These are phyloP conservation scores for Archivesica marissinica DNA, from an alignment of 1,140 invertebrate genomes.

Conservation along the genomic window DNA sequence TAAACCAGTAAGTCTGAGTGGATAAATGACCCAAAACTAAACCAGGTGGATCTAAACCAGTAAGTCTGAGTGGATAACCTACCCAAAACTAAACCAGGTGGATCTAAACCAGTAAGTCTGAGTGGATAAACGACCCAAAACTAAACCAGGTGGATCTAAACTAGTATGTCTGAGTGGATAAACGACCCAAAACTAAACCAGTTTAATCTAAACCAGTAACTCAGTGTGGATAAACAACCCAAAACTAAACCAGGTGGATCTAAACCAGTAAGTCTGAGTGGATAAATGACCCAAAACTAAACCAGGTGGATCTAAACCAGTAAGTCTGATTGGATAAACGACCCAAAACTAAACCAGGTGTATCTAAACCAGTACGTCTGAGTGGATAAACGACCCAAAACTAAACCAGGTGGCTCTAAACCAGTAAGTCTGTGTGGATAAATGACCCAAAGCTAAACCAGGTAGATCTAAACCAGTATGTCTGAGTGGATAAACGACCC, in stretches of 20 bases:
- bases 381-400: neutral
- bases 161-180: neutral
- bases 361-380: conserved; percentile 2
- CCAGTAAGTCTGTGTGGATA: neutral
- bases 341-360: neutral
- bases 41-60: too few species aligned
- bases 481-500: neutral
- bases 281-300: neutral
- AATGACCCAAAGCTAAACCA: neutral
- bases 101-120: too few species aligned
- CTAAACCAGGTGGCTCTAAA: neutral
- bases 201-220: neutral
- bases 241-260: too few species aligned
- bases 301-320: neutral
- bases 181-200: neutral
- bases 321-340: neutral
- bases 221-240: neutral
- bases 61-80: too few species aligned
- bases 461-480: neutral
- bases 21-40: too few species aligned
- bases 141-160: neutral
- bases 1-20: too few species aligned
- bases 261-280: too few species aligned
- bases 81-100: too few species aligned
- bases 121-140: neutral